Evolutionary conservation across 2,888 invertebrate species (phyloP), one percentile per base, ranked within the genome.

Genomic region (Chloroclysta siterata): DNA sequence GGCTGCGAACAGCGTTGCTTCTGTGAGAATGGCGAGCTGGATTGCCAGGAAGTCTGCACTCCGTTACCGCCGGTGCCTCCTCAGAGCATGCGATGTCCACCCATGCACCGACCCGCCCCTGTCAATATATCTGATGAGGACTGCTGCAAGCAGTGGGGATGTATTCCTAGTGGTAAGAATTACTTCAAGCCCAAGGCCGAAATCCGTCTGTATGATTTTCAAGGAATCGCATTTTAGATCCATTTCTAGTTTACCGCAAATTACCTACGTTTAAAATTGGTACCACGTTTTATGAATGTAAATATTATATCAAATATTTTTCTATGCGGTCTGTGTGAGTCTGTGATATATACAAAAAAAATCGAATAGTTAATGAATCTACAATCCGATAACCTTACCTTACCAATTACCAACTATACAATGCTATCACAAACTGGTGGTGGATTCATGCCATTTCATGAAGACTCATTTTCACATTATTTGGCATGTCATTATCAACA

Each of bases 1-100:
- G 97, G 97, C 55, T 98, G 98, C 79, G 97, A 97, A 68, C 94
- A 96, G 72, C 94, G 96, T 72, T 98, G 98, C 80, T 97, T 95
- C 82, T 98, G 98, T 80, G 97, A 98, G 83, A 96, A 96, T 84
- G 97, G 98, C 14, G 97, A 96, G 71, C 94, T 98, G 15, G 96
- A 97, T 67, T 98, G 98, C 77, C 96, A 96, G 71, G 95, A 96
- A 42, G 94, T 95, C 13, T 98, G 98, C 87, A 95, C 96, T 1
- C 96, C 96, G 0, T 94, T 98, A 0, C 92, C 97, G 0, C 95
- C 96, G 0, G 76, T 95, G 33, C 98, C 98, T 0, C 98, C 98
- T 0, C 89, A 95, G 36, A 94, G 94, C 59, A 85, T 98, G 63
- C 94, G 95, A 0, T 98, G 98, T 78, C 94, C 95, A 6, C 94